Evolutionary conservation across 2,113 vertebrate genomes (phyloP).

Genomic region (Rhagologus leucostigma): DNA sequence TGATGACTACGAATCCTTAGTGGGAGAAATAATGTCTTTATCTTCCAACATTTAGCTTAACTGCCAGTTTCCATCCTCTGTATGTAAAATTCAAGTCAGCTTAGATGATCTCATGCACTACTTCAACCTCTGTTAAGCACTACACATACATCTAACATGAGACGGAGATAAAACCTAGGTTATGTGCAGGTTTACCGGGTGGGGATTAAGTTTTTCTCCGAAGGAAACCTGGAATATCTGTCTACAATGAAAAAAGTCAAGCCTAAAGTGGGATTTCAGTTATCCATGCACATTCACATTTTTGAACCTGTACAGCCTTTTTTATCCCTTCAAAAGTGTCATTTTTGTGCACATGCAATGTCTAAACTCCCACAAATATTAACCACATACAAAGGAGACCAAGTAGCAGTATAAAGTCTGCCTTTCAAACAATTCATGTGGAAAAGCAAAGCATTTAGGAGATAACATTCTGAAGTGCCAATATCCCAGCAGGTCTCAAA

Average conservation of each 20-base stretch:
- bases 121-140: neutral
- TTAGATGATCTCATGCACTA: neutral
- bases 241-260: neutral
- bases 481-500: neutral
- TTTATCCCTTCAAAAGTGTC: neutral
- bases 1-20: neutral
- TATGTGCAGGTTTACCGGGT: neutral
- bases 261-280: neutral
- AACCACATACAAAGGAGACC: neutral
- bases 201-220: neutral
- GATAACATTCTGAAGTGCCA: neutral
- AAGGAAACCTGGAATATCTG: neutral
- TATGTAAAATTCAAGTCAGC: neutral
- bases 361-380: neutral
- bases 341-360: neutral
- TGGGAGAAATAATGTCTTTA: neutral
- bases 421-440: neutral
- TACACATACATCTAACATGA: neutral
- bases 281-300: neutral
- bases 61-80: neutral
- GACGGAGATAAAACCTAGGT: neutral
- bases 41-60: neutral
- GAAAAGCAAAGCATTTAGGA: neutral
- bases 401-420: neutral
- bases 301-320: neutral